Percentiles rank a stretch among this genome's conserved stretches.
Evolutionary conservation across 2,113 vertebrate genomes (phyloP).

Genomic region (Plestiodon gilberti): DNA sequence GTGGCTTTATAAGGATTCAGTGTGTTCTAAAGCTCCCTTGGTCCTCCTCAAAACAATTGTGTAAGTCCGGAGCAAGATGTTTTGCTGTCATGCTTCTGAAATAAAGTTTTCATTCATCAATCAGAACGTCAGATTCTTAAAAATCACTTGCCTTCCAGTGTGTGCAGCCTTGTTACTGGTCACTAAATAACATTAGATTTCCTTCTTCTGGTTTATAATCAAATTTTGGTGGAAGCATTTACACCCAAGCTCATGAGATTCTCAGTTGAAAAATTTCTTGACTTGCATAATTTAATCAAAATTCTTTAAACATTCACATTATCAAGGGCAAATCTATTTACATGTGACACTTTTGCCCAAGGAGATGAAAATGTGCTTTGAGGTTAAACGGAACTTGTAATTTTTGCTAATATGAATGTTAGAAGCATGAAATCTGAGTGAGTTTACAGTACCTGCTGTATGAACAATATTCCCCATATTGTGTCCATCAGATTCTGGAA

Average conservation of each 20-base stretch:
- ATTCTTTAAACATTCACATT: constrained; percentile 26
- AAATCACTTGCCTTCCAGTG: constrained; percentile 39
- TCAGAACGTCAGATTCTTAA: constrained; percentile 51
- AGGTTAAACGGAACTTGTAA: constrained; percentile 29
- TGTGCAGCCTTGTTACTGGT: constrained; percentile 30
- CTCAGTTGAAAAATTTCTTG: constrained; percentile 38
- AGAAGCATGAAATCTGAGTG: constrained; percentile 7
- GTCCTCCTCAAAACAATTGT: neutral
- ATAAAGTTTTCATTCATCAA: neutral
- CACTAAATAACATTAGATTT: constrained; percentile 44
- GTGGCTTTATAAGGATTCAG: neutral
- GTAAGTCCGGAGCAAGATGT: neutral
- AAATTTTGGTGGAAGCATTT: constrained; percentile 30
- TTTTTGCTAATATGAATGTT: constrained; percentile 40
- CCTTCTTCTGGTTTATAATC: constrained; percentile 23
- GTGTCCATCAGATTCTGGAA: neutral
- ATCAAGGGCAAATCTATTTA: constrained; percentile 45
- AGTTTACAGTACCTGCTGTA: constrained; percentile 13
- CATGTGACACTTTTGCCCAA: constrained; percentile 43
- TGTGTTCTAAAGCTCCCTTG: neutral
- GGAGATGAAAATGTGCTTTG: constrained; percentile 28
- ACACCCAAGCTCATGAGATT: constrained; percentile 29
- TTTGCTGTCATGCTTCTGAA: neutral
- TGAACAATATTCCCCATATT: constrained; percentile 14
- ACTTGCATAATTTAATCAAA: constrained; percentile 33